Evolutionary conservation across 2,888 invertebrate species (phyloP).

Genomic region (Temnothorax ravouxi): DNA sequence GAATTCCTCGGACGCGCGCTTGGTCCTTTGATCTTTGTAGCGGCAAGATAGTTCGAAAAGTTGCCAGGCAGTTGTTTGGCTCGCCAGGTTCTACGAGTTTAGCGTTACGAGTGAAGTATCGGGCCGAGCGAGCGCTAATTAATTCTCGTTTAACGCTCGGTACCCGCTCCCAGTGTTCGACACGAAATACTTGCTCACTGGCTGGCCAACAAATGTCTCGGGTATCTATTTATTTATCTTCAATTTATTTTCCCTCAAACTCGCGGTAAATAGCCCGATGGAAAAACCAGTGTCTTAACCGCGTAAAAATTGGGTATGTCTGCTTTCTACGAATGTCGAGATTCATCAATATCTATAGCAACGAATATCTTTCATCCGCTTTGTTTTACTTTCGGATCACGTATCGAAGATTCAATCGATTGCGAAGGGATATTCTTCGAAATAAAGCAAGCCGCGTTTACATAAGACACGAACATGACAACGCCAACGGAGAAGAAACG

Average conservation of each 20-base stretch:
- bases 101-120: constrained; percentile 47
- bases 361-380: constrained; percentile 3
- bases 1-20: constrained; percentile 44
- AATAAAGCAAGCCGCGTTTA: constrained; percentile 50
- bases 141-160: constrained; percentile 55
- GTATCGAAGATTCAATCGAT: constrained; percentile 49
- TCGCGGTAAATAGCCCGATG: constrained; percentile 20
- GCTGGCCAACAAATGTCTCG: constrained; percentile 30
- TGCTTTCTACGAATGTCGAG: background rate
- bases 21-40: constrained; percentile 50
- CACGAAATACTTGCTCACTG: constrained; percentile 43
- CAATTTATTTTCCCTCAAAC: constrained; percentile 2
- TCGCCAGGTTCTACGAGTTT: constrained; percentile 39
- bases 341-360: constrained; percentile 20
- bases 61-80: constrained; percentile 51
- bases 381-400: constrained; percentile 45
- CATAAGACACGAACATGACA: constrained; percentile 51
- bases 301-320: constrained; percentile 16
- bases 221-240: constrained; percentile 43
- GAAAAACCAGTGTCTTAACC: constrained; percentile 28
- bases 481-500: constrained; percentile 45
- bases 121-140: constrained; percentile 44
- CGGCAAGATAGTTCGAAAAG: constrained; percentile 54
- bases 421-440: constrained; percentile 34
- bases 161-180: background rate